Base-by-base conservation (phyloP, 2,797 vertebrate genomes). In the Notamacropus eugenii region DNA sequence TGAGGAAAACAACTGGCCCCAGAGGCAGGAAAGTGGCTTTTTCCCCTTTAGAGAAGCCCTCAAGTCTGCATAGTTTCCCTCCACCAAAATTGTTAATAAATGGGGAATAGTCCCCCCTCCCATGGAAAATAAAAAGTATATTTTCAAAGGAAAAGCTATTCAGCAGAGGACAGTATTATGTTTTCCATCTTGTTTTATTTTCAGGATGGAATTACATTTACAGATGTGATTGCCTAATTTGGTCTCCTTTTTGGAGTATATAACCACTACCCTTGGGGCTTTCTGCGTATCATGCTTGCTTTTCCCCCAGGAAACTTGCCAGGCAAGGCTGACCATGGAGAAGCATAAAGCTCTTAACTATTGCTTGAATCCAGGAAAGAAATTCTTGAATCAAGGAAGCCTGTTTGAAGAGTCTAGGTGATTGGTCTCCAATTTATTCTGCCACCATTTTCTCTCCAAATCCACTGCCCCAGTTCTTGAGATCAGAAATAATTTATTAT, bases 71-170 rank as follows among this genome's bases (percentile, higher is more conserved):
- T 24, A 54, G 67, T 55, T 14, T 54, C 24, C 24, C 22, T 12
- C 59, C 0, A 29, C n/a, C 16, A 19, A 74, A 74, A 92, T 96
- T 19, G 28, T 90, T 93, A 98, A 98, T 98, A 98, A 98, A 98
- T 94, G 94, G 93, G 96, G 94, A 98, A 46, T 92, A 97, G 95
- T 94, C 92, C 93, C 96, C 96, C 96, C 92, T 54, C 90, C 56
- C 54, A 91, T 96, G 13, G 13, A 55, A 55, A 56, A 56, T 5
- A 56, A 55, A 19, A 55, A 19, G 57, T n/a, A 22, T 40, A 74
- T 74, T n/a, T 74, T n/a, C n/a, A n/a, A 40, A 74, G 67, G 67
- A 82, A 82, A 82, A 46, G 8, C 16, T 40, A 82, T 82, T 22
- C n/a, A 46, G 19, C 67, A 82, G 67, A 82, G 19, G 19, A 46